These are phyloP conservation scores for Amia ocellicauda DNA, from an alignment of 2,113 vertebrate genomes.

Conservation along the genomic window DNA sequence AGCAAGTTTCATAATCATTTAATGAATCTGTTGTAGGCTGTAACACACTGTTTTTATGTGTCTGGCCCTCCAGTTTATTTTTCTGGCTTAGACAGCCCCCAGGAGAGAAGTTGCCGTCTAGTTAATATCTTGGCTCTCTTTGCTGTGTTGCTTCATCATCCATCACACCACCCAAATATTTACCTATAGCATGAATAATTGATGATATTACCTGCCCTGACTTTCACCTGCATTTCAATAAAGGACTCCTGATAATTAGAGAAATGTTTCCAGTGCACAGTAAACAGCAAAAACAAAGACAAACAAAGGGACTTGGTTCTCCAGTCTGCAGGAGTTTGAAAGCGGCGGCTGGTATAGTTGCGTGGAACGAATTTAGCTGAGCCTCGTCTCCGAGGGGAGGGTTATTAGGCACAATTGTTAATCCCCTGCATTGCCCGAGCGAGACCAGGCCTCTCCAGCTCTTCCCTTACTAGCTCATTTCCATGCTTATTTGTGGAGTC, in stretches of 20 bases:
- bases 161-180: constrained; percentile 53
- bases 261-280: constrained; percentile 44
- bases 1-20: constrained; percentile 50
- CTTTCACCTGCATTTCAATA: constrained; percentile 48
- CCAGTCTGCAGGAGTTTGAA: constrained; percentile 1
- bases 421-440: constrained; percentile 49
- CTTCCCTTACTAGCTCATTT: constrained; percentile 47
- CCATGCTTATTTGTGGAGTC: constrained; percentile 55
- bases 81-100: constrained; percentile 36
- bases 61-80: constrained; percentile 50
- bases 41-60: constrained; percentile 46
- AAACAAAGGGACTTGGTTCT: constrained; percentile 33
- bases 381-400: constrained; percentile 46
- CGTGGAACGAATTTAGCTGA: constrained; percentile 51
- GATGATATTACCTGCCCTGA: constrained; percentile 55
- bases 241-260: constrained; percentile 65
- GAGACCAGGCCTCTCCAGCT: constrained; percentile 33
- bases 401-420: constrained; percentile 42
- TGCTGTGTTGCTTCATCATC: constrained; percentile 46
- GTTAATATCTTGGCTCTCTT: constrained; percentile 51
- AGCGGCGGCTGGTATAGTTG: constrained; percentile 25
- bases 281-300: constrained; percentile 41
- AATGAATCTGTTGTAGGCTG: constrained; percentile 46
- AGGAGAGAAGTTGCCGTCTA: constrained; percentile 53
- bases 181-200: constrained; percentile 66